Evolutionary conservation across 2,797 vertebrate genomes (phyloP).

Genomic region (Simalia tracyae): DNA sequence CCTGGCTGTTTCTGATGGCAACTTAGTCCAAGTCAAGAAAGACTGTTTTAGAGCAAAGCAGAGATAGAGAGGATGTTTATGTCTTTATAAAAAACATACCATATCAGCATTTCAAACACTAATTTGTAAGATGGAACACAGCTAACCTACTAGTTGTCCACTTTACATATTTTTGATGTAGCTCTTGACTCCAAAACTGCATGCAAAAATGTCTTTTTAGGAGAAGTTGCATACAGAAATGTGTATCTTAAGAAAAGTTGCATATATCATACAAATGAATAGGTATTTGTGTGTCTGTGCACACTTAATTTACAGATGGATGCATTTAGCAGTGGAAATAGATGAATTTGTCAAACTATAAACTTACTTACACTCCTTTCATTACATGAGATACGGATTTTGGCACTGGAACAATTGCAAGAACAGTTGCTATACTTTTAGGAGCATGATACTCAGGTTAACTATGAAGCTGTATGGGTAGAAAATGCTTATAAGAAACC

Average conservation of each 20-base stretch:
- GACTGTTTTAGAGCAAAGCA: neutral
- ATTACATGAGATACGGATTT: neutral
- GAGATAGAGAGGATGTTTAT: neutral
- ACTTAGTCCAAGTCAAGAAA: neutral
- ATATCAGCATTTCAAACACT: neutral
- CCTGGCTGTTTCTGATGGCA: neutral
- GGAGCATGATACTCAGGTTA: neutral
- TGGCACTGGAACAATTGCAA: neutral
- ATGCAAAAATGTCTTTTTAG: neutral
- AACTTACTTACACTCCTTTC: neutral
- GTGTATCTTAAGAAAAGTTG: neutral
- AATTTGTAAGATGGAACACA: neutral
- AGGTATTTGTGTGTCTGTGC: neutral
- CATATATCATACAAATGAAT: neutral
- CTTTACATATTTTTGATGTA: neutral
- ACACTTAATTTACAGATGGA: neutral
- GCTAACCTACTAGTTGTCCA: neutral
- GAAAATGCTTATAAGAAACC: neutral
- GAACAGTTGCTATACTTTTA: neutral
- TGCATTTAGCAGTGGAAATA: neutral
- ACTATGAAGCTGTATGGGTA: neutral
- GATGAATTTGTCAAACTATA: neutral
- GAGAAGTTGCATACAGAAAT: neutral
- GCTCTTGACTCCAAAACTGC: neutral
- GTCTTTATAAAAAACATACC: neutral